Conservation (phyloP, 2,888 invertebrate species). For the Andrena hattorfiana region DNA sequence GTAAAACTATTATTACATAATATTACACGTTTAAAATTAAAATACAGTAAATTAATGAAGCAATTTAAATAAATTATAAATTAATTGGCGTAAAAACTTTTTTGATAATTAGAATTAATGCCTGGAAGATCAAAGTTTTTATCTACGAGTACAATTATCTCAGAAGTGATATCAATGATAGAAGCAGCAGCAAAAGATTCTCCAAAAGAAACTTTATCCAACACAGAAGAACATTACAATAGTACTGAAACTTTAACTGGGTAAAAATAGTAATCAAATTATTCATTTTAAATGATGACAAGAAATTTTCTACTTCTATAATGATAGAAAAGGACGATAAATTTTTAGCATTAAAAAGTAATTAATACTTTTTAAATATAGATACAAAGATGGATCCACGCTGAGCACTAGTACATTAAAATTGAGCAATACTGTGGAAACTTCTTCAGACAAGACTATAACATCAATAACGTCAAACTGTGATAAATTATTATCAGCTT, state of each 20-base stretch:
- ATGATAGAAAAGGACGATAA: neutral
- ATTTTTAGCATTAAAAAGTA: neutral
- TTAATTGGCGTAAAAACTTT: neutral
- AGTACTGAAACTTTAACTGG: slow-evolving; percentile 81
- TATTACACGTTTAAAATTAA: neutral
- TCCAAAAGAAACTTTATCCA: slow-evolving; percentile 70
- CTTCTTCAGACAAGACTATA: slow-evolving; percentile 75
- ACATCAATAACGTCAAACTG: slow-evolving; percentile 74
- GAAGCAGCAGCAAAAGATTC: slow-evolving; percentile 84
- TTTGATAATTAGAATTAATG: slow-evolving; percentile 38
- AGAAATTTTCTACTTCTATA: neutral
- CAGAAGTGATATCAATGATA: slow-evolving; percentile 91
- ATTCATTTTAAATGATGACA: neutral
- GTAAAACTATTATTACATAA: too few relatives aligned
- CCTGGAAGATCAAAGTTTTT: slow-evolving; percentile 86
- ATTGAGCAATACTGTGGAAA: slow-evolving; percentile 74
- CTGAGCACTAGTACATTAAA: slow-evolving; percentile 75
- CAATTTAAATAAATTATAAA: neutral
- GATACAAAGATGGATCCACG: slow-evolving; percentile 75
- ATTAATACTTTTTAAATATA: slow-evolving; percentile 39
- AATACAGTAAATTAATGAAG: too few relatives aligned
- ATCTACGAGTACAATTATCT: slow-evolving; percentile 92
- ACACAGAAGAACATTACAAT: slow-evolving; percentile 80
- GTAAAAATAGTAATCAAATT: slow-evolving; percentile 66
- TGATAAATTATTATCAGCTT: slow-evolving; percentile 74